A percentile compares a stretch with the other conserved stretches of the same genome.
phyloP scores from a whole-genome alignment of 1,140 invertebrate genomes.

The Pogonognathellus flavescens region DNA sequence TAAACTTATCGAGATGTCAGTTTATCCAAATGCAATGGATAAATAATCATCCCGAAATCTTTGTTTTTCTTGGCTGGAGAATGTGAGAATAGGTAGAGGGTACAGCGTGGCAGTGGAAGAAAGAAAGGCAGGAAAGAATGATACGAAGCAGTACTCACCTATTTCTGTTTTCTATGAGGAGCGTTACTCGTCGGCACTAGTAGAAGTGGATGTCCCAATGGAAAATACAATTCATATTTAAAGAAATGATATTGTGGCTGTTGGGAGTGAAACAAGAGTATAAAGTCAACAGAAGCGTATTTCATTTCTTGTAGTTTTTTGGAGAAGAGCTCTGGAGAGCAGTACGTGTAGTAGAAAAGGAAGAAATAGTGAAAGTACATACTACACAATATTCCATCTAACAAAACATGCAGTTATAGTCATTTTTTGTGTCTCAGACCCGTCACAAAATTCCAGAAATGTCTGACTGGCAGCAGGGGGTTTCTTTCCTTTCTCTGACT shows the following conservation, averaged over 20 bases:
- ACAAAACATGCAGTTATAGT: slow-evolving; percentile 15
- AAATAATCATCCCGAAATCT: too few species aligned
- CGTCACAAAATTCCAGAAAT: slow-evolving; percentile 47
- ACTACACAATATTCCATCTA: not conserved
- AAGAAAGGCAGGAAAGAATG: not conserved
- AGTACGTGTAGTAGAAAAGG: not conserved
- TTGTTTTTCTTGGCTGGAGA: too few species aligned
- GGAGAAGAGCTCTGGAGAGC: not conserved
- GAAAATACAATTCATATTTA: slow-evolving; percentile 31
- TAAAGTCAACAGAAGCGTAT: slow-evolving; percentile 31
- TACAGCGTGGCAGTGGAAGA: not conserved
- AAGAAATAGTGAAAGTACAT: slow-evolving; percentile 25
- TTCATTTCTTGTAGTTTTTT: slow-evolving; percentile 29
- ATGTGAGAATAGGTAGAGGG: too few species aligned
- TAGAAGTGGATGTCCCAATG: slow-evolving; percentile 12
- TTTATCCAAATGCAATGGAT: too few species aligned
- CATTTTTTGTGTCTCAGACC: slow-evolving; percentile 41
- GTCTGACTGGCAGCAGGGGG: slow-evolving; percentile 46
- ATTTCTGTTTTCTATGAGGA: not conserved
- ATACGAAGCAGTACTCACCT: too few species aligned
- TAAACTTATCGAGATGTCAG: too few species aligned
- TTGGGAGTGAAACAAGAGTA: slow-evolving; percentile 28
- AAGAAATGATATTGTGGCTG: slow-evolving; percentile 29
- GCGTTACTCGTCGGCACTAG: not conserved
- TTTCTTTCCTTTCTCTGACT: slow-evolving; percentile 42